These are phyloP conservation scores for Dynastes maya DNA, from an alignment of 2,888 invertebrate species.

Conservation along the genomic window DNA sequence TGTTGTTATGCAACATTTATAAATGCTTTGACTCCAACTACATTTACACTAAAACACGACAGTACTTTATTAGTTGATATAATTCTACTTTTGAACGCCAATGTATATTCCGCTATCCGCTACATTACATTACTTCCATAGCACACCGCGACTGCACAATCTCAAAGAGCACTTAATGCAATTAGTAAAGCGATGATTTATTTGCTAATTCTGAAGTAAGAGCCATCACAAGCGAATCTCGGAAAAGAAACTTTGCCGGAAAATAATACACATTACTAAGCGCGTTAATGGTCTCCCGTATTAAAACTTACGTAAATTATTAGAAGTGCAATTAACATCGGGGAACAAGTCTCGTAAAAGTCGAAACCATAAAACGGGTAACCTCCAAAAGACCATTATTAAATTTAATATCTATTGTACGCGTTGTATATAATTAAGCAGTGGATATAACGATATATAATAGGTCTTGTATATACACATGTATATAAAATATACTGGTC, in stretches of 20 bases:
- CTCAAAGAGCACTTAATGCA: not conserved
- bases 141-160: not conserved
- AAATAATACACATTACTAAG: not conserved
- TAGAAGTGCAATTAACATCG: constrained; percentile 33
- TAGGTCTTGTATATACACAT: not conserved
- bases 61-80: too few relatives aligned
- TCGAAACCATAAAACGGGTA: constrained; percentile 18
- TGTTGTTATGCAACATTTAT: too few relatives aligned
- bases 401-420: constrained; percentile 22
- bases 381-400: constrained; percentile 33
- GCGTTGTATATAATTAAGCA: constrained; percentile 13
- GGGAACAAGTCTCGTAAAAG: constrained; percentile 26
- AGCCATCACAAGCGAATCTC: not conserved
- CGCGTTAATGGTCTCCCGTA: not conserved
- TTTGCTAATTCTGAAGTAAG: not conserved
- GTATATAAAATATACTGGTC: constrained; percentile 18
- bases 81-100: too few relatives aligned
- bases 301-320: constrained; percentile 32
- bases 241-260: not conserved
- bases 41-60: too few relatives aligned
- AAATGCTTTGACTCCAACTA: too few relatives aligned
- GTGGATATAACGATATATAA: constrained; percentile 35
- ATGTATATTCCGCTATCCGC: too few relatives aligned
- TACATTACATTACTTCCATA: too few relatives aligned
- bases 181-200: not conserved